A percentile compares a stretch with the other conserved stretches of the same genome.
Conservation (phyloP, 1,140 invertebrate species). For the Drosophila jambulina region DNA sequence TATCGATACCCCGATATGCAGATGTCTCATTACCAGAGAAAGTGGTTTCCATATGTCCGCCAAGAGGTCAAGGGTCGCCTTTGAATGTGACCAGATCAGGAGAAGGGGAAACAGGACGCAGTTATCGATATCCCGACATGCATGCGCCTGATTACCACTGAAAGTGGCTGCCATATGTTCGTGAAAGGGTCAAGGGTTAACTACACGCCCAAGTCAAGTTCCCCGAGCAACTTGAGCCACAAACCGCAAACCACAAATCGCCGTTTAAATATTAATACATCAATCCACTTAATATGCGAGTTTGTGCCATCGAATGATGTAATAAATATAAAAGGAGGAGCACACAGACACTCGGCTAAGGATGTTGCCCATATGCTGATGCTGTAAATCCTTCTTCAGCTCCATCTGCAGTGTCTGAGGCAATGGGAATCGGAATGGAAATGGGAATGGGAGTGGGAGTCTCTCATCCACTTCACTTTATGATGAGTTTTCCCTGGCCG, state of each 20-base stretch:
- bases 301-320: slow-evolving; percentile 76
- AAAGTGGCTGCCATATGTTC: slow-evolving; percentile 45
- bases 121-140: slow-evolving; percentile 28
- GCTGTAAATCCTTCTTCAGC: slow-evolving; percentile 47
- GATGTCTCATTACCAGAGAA: slow-evolving; percentile 20
- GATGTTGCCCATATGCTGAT: slow-evolving; percentile 57
- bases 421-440: not conserved
- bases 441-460: not conserved
- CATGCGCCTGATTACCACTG: slow-evolving; percentile 16
- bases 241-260: slow-evolving; percentile 67
- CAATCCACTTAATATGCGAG: slow-evolving; percentile 83
- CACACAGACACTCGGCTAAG: slow-evolving; percentile 34
- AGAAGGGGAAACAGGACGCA: not conserved
- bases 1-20: slow-evolving; percentile 13
- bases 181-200: slow-evolving; percentile 48
- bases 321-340: slow-evolving; percentile 78
- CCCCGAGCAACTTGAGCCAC: slow-evolving; percentile 22
- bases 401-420: slow-evolving; percentile 32
- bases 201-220: slow-evolving; percentile 12
- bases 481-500: slow-evolving; percentile 5
- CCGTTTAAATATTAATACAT: slow-evolving; percentile 84
- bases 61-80: slow-evolving; percentile 33
- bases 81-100: not conserved
- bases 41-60: slow-evolving; percentile 33
- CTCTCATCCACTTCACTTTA: slow-evolving; percentile 4